Evolutionary conservation across 2,888 invertebrate species (phyloP).

Genomic region (Papilio protenor): DNA sequence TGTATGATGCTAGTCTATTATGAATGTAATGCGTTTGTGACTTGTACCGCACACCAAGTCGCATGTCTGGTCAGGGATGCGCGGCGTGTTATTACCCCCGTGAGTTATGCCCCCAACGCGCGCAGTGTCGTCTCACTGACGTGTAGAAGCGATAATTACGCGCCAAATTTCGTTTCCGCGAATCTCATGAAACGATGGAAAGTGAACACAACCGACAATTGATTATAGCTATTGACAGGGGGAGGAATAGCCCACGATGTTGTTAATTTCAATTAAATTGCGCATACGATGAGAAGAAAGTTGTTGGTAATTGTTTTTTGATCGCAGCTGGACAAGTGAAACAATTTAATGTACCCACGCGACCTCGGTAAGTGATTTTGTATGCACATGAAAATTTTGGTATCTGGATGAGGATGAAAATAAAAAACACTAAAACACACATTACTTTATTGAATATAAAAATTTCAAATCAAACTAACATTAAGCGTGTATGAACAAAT

Average conservation of each 20-base stretch:
- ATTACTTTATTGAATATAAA: too few relatives aligned
- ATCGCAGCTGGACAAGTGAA: conserved; percentile 9
- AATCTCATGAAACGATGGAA: conserved; percentile 61
- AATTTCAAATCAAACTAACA: not conserved
- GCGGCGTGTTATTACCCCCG: conserved; percentile 74
- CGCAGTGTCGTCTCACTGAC: conserved; percentile 57
- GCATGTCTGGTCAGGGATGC: conserved; percentile 64
- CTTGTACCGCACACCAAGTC: conserved; percentile 51
- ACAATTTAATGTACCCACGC: conserved; percentile 20
- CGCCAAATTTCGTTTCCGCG: conserved; percentile 76
- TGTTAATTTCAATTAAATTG: conserved; percentile 38
- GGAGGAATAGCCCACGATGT: conserved; percentile 12
- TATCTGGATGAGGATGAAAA: too few relatives aligned
- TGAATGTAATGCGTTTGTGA: conserved; percentile 41
- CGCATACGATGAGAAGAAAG: conserved; percentile 16
- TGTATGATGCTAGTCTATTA: not conserved
- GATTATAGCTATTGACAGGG: conserved; percentile 35
- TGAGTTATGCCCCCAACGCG: conserved; percentile 80
- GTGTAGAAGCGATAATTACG: conserved; percentile 70
- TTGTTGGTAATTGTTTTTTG: conserved; percentile 32
- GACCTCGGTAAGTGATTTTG: not conserved
- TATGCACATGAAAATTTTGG: not conserved
- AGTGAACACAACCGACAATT: conserved; percentile 51
- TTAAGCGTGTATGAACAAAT: not conserved
- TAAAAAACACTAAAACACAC: too few relatives aligned